Percentiles rank a stretch among this genome's conserved stretches.
Evolutionary conservation across 2,888 invertebrate species (phyloP).

Genomic region (Epinotia demarniana): DNA sequence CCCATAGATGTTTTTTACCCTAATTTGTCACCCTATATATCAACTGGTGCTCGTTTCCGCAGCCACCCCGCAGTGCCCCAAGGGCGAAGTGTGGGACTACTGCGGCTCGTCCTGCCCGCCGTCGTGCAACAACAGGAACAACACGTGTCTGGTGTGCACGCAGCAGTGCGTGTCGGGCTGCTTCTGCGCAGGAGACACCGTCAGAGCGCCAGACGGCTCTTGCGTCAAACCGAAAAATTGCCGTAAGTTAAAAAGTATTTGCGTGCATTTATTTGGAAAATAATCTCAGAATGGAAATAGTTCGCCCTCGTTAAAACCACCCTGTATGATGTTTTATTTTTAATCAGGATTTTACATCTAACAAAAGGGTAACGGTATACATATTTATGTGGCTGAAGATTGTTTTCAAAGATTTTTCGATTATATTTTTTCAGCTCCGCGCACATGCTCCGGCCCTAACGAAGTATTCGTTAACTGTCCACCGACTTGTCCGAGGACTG

Average conservation of each 20-base stretch:
- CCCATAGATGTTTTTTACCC: too few species aligned
- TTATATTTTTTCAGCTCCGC: constrained; percentile 21
- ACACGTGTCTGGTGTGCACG: constrained; percentile 18
- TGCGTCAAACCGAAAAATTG: constrained; percentile 41
- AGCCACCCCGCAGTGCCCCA: constrained; percentile 13
- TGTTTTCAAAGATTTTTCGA: background rate
- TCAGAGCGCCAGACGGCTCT: constrained; percentile 35
- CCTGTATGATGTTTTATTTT: too few species aligned
- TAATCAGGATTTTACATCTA: too few species aligned
- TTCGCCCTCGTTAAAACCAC: too few species aligned
- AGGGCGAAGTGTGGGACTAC: constrained; percentile 14
- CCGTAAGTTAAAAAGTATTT: constrained; percentile 36
- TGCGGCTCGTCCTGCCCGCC: constrained; percentile 31
- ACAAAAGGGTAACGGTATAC: background rate
- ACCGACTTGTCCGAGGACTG: constrained; percentile 40
- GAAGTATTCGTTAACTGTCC: constrained; percentile 43
- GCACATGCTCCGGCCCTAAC: constrained; percentile 34
- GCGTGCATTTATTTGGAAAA: too few species aligned
- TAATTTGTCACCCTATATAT: background rate
- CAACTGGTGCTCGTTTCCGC: background rate
- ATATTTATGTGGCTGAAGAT: background rate
- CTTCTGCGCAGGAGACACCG: constrained; percentile 15
- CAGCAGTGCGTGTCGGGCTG: constrained; percentile 21
- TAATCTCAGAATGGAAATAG: too few species aligned
- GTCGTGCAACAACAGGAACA: constrained; percentile 24